These are phyloP conservation scores for Thecophora atra DNA, from an alignment of 2,888 invertebrate genomes.

Conservation along the genomic window DNA sequence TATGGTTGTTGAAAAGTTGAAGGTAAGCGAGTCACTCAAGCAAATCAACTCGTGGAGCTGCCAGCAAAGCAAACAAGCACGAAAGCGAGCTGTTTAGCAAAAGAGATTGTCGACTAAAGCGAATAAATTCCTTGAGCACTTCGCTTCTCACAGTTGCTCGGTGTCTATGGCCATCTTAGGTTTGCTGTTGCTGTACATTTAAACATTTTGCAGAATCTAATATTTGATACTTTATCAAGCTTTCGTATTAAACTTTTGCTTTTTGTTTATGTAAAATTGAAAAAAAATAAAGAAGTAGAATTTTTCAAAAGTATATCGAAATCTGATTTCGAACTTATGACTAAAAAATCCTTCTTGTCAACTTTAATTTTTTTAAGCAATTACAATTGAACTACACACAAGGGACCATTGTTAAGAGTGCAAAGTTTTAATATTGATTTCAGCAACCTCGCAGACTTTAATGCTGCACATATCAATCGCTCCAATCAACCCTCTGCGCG, in stretches of 20 bases:
- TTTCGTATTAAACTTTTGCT: constrained; percentile 21
- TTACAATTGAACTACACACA: no score
- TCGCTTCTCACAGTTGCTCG: background rate
- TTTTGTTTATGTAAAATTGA: no score
- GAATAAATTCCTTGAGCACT: constrained; percentile 17
- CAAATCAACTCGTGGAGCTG: constrained; percentile 2
- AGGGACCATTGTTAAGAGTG: no score
- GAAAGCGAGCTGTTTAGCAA: background rate
- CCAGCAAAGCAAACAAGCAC: background rate
- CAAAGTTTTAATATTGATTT: no score
- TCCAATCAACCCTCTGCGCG: no score
- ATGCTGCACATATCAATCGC: no score
- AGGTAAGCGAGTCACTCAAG: constrained; percentile 1
- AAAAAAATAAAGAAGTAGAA: no score
- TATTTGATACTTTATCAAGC: constrained; percentile 34
- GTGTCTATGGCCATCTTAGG: background rate
- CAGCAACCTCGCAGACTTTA: background rate
- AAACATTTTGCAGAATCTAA: constrained; percentile 2
- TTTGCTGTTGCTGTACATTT: constrained; percentile 5
- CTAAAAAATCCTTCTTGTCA: no score
- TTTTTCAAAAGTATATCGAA: no score
- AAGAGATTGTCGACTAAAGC: background rate
- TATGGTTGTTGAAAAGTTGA: background rate
- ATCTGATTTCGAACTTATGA: no score
- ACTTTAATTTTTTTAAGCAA: no score